A percentile compares a stretch with the other conserved stretches of the same genome.
Conservation (phyloP, 2,797 vertebrate species). For the Gorsachius magnificus region DNA sequence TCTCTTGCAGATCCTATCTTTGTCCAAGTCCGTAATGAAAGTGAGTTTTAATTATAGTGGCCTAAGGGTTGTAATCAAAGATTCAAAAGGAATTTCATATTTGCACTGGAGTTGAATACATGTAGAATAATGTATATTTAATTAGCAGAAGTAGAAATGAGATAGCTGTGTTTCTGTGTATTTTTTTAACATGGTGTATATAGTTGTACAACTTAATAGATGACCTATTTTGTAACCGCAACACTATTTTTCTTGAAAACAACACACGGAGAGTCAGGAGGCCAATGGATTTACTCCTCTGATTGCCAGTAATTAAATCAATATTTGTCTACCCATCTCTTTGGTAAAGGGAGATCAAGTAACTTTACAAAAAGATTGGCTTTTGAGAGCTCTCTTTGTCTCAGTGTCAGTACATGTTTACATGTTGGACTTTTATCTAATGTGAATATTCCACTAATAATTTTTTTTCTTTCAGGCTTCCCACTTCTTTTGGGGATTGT, state of each 20-base stretch:
- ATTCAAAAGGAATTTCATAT: background rate
- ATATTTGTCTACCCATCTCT: background rate
- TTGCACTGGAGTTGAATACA: background rate
- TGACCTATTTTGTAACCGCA: background rate
- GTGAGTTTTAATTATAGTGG: background rate
- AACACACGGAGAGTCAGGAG: background rate
- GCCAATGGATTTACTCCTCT: background rate
- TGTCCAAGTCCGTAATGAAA: background rate
- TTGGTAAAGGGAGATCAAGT: background rate
- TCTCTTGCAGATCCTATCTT: background rate
- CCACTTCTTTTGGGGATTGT: slow-evolving; percentile 93
- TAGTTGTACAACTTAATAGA: background rate
- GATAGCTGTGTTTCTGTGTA: background rate
- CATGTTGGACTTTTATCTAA: background rate
- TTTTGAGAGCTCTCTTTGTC: background rate
- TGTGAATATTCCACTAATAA: background rate
- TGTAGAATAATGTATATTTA: background rate
- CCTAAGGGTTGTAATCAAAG: background rate
- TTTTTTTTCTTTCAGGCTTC: slow-evolving; percentile 81
- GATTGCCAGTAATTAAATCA: background rate
- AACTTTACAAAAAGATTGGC: background rate
- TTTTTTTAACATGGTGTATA: background rate
- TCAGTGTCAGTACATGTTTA: background rate
- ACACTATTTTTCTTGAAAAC: background rate
- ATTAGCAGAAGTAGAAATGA: background rate